Evolutionary conservation across 2,888 invertebrate genomes (phyloP), one percentile per base, ranked within the genome.

Genomic region (Geophilus truncorum): DNA sequence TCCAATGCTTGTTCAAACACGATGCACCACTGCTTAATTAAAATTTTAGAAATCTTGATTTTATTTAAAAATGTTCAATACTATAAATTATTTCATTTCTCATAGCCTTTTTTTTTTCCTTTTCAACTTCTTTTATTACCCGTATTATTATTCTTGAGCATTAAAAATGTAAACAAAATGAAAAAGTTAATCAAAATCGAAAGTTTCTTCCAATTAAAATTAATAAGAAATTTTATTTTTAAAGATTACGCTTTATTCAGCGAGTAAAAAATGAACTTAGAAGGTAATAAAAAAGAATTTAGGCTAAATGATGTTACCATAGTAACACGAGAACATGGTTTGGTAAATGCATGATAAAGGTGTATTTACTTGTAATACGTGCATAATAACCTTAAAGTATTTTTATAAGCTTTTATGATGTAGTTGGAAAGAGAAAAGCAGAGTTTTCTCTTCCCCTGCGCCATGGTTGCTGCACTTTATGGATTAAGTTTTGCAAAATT

Each of bases 401-500:
- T 28, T 70, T 70, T 70, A 70, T 70, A 70, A 70, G 70, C 70
- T 70, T 70, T 70, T 70, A 70, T 70, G 70, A 70, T 23, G 70
- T 70, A 25, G 70, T 25, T 25, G 70, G 23, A n/a, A 70, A 25
- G 28, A 70, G 70, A 70, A 70, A 70, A 70, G 70, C 70, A 70
- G 70, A 70, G 23, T 70, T 70, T 70, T 70, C 62, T 62, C 70
- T 70, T 70, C 28, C 28, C 70, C 23, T 62, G n/a, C 28, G 70
- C 70, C n/a, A 70, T 70, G 70, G 70, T 28, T 70, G 28, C 70
- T 70, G 70, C 70, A 70, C 70, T 70, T 70, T 70, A 70, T 70
- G 70, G 70, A 70, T 70, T 70, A 70, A 70, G 70, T 70, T 70
- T 70, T 70, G 70, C 70, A 70, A 70, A 70, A 70, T 70, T 70